Percentiles rank a stretch among this genome's conserved stretches.
These are phyloP conservation scores for Drosophila quadrilineata DNA, from an alignment of 1,140 invertebrate genomes.

Conservation along the genomic window DNA sequence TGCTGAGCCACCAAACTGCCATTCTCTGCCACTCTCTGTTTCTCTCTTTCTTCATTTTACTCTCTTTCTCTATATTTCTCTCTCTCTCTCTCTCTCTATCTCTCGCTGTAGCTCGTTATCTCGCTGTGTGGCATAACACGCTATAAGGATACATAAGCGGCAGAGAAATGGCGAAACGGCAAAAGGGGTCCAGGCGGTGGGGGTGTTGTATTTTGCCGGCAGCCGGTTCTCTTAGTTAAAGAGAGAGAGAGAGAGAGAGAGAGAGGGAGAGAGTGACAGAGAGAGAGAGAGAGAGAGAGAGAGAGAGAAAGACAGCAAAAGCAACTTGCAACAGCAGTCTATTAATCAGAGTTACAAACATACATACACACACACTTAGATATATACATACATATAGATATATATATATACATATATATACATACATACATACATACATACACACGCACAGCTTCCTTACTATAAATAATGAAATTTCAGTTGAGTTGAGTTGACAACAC, in stretches of 20 bases:
- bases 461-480: conserved; percentile 73
- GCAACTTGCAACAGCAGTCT: conserved; percentile 65
- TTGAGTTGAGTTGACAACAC: conserved; percentile 63
- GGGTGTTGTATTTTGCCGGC: too few relatives aligned
- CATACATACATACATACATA: conserved; percentile 13
- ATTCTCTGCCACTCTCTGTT: background rate
- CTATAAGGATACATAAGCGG: conserved; percentile 23
- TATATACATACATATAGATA: conserved; percentile 13
- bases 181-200: too few relatives aligned
- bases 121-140: background rate
- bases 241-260: conserved; percentile 4
- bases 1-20: too few relatives aligned
- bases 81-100: background rate
- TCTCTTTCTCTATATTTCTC: background rate
- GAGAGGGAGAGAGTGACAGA: background rate
- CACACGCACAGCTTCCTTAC: conserved; percentile 57
- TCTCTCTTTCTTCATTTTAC: background rate
- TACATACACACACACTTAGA: conserved; percentile 29
- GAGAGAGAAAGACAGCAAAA: conserved; percentile 25
- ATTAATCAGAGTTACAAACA: conserved; percentile 51
- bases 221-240: too few relatives aligned
- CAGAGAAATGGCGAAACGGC: background rate
- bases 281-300: conserved; percentile 1
- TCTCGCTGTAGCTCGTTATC: background rate
- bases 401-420: conserved; percentile 8